Percentiles rank a stretch among this genome's conserved stretches.
Evolutionary conservation across 2,113 vertebrate genomes (phyloP).

Genomic region (Atherinomorus stipes): DNA sequence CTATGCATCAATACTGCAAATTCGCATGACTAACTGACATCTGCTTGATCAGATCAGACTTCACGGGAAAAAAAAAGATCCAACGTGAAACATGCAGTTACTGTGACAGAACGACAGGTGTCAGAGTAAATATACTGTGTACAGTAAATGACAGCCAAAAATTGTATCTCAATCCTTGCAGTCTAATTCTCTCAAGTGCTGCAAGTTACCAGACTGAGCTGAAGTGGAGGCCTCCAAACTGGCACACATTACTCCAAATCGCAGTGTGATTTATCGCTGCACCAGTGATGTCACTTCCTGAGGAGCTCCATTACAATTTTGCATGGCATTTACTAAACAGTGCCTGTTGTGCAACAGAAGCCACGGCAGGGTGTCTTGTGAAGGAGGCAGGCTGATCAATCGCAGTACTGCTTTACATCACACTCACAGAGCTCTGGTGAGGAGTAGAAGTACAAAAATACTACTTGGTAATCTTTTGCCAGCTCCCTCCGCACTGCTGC

Average conservation of each 20-base stretch:
- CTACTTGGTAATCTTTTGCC: constrained; percentile 4
- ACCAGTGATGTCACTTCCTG: constrained; percentile 67
- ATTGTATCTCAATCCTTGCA: constrained; percentile 15
- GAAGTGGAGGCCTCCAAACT: constrained; percentile 24
- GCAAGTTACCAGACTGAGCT: constrained; percentile 18
- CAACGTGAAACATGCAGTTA: neutral
- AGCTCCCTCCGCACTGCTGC: constrained; percentile 1
- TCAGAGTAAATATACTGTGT: constrained; percentile 22
- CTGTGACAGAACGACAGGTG: neutral
- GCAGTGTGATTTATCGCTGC: constrained; percentile 49
- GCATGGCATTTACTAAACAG: constrained; percentile 19
- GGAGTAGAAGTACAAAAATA: constrained; percentile 29
- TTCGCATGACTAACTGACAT: constrained; percentile 29
- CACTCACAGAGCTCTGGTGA: constrained; percentile 19
- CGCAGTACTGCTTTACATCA: constrained; percentile 38
- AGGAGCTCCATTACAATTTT: constrained; percentile 21
- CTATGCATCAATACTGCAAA: constrained; percentile 36
- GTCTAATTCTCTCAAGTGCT: constrained; percentile 30
- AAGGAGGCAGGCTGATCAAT: constrained; percentile 42
- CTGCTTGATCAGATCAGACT: constrained; percentile 16
- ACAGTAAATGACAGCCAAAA: constrained; percentile 39
- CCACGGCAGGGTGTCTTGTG: constrained; percentile 6
- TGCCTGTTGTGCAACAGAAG: constrained; percentile 24
- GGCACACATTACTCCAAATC: constrained; percentile 33
- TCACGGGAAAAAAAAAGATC: constrained; percentile 9